Base-by-base conservation (phyloP, 2,797 vertebrate genomes). In the Vultur gryphus region DNA sequence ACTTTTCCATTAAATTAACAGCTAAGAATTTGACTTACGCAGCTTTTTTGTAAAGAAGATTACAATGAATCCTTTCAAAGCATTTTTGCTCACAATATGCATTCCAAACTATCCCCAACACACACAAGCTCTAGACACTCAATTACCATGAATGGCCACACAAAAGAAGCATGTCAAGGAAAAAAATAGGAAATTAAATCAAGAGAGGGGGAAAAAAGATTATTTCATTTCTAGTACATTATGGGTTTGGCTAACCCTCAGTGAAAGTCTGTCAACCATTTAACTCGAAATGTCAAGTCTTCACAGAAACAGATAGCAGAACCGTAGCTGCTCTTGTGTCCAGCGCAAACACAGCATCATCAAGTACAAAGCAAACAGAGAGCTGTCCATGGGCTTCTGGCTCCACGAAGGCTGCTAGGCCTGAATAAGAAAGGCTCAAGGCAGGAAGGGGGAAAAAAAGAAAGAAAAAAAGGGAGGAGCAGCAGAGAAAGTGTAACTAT, bases 131-230 rank as follows among this genome's bases (percentile, higher is more conserved):
- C 16, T 64, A 69, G 44, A 67, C 7, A 20, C 14, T 28, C 33
- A 79, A 54, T 43, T 55, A 59, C 58, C n/a, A n/a, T 6, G 9
- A 80, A 59, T 6, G 13, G 28, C 21, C 6, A 7, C 0, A 0
- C 3, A 80, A 85, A 80, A 64, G n/a, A 4, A 61, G 37, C 6
- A 26, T 1, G 7, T 33, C 2, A 3, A 77, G 24, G 20, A 46
- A 58, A 70, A 46, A 58, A 3, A 13, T 0, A 75, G 13, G 73
- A 57, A 57, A 70, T 33, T 8, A 65, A 70, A 89, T 61, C 16
- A 55, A 48, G 64, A 23, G 11, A 29, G 8, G 6, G 13, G 4
- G 3, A 4, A 20, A 64, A 20, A 28, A 6, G 1, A 2, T 17
- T 16, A 29, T 29, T 65, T 28, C 5, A 58, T 39, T 87, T 57